Conservation (phyloP, 2,113 vertebrate genomes). For the Eidolon helvum region DNA sequence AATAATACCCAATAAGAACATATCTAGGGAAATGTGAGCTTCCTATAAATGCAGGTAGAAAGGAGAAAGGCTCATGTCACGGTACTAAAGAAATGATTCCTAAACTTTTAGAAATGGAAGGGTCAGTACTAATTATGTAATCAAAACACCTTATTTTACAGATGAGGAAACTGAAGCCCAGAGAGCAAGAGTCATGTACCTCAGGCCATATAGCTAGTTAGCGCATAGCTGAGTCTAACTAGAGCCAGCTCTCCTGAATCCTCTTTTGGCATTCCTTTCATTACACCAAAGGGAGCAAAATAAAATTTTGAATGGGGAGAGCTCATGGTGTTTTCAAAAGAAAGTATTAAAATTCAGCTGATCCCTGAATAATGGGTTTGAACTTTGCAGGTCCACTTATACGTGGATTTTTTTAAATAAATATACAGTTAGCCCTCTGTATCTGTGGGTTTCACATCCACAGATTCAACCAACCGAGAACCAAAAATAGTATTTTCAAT, state of each 20-base stretch:
- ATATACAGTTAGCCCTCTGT: neutral
- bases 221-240: neutral
- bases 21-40: neutral
- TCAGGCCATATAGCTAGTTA: neutral
- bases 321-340: neutral
- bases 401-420: neutral
- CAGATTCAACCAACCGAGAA: neutral
- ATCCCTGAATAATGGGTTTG: neutral
- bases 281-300: neutral
- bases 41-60: neutral
- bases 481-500: neutral
- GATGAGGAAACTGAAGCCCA: neutral
- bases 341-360: neutral
- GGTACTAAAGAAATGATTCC: neutral
- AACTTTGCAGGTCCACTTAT: neutral
- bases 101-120: neutral
- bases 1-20: neutral
- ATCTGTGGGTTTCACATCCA: neutral
- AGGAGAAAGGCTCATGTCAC: neutral
- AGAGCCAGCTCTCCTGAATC: neutral
- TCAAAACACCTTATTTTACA: neutral
- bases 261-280: conserved; percentile 3
- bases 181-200: neutral
- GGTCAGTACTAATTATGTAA: neutral
- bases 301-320: neutral